Evolutionary conservation across 2,797 vertebrate species (phyloP).

Genomic region (Syncerus caffer): DNA sequence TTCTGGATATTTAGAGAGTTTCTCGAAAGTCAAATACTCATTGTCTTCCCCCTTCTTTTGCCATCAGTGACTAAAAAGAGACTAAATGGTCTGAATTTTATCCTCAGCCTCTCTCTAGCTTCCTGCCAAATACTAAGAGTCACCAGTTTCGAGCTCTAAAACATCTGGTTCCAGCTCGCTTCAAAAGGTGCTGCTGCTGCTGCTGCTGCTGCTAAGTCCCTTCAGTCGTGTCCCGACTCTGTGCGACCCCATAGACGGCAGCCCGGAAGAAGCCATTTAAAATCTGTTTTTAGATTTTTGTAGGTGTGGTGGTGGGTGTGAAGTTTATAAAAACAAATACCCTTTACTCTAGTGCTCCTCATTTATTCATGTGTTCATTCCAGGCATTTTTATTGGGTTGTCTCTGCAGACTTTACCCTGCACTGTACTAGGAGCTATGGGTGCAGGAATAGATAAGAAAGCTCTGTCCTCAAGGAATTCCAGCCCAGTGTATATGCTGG

Average conservation of each 20-base stretch:
- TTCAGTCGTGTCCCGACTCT: no score
- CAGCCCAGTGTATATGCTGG: not conserved
- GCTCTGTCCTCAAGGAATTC: not conserved
- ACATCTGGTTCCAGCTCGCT: not conserved
- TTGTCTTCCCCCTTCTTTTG: not conserved
- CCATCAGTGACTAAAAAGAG: not conserved
- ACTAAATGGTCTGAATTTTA: not conserved
- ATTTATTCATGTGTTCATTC: not conserved
- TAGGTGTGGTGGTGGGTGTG: not conserved
- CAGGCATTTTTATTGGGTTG: not conserved
- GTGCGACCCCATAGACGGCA: no score
- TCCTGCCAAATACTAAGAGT: not conserved
- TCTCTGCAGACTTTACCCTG: not conserved
- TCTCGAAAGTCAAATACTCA: not conserved
- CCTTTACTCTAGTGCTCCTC: not conserved
- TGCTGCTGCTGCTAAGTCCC: no score
- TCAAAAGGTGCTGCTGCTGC: not conserved
- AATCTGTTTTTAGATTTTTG: not conserved
- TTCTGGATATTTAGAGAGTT: not conserved
- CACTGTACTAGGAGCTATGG: not conserved
- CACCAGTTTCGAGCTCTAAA: not conserved
- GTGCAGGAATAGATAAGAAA: not conserved
- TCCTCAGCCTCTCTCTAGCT: not conserved
- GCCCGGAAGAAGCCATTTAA: not conserved
- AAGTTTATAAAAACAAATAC: not conserved